phyloP scores from a whole-genome alignment of 1,140 invertebrate species.

The Goniozus legneri region DNA sequence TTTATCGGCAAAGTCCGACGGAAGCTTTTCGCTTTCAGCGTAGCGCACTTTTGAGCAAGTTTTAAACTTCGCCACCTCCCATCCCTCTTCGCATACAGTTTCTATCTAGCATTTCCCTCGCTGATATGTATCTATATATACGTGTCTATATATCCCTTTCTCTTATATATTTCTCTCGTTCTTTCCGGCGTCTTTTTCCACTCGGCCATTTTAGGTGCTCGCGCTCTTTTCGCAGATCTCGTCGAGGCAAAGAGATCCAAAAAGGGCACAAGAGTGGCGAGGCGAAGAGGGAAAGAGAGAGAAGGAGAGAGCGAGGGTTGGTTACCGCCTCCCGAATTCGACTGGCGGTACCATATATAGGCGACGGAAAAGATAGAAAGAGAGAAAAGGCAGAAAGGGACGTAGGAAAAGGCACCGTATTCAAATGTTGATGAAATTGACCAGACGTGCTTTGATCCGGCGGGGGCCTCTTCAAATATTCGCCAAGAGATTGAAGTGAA shows the following conservation, averaged over 20 bases:
- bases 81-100: conserved; percentile 10
- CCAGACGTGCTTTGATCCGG: conserved; percentile 55
- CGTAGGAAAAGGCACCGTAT: conserved; percentile 33
- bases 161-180: background rate
- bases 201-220: background rate
- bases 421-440: conserved; percentile 58
- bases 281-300: conserved; percentile 9
- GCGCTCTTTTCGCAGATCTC: conserved; percentile 25
- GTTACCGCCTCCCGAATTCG: too few relatives aligned
- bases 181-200: conserved; percentile 12
- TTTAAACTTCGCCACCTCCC: conserved; percentile 33
- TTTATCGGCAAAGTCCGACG: too few relatives aligned
- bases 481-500: conserved; percentile 53
- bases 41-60: too few relatives aligned
- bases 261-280: conserved; percentile 23
- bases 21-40: too few relatives aligned
- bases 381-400: conserved; percentile 3
- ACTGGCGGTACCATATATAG: too few relatives aligned
- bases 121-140: too few relatives aligned
- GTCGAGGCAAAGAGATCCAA: conserved; percentile 28
- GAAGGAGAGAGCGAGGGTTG: background rate
- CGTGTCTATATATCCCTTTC: too few relatives aligned
- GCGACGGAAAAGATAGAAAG: background rate
- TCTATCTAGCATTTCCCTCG: conserved; percentile 15
- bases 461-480: conserved; percentile 55